Conservation (phyloP, 2,888 invertebrate genomes). For the Stomorhina lunata region DNA sequence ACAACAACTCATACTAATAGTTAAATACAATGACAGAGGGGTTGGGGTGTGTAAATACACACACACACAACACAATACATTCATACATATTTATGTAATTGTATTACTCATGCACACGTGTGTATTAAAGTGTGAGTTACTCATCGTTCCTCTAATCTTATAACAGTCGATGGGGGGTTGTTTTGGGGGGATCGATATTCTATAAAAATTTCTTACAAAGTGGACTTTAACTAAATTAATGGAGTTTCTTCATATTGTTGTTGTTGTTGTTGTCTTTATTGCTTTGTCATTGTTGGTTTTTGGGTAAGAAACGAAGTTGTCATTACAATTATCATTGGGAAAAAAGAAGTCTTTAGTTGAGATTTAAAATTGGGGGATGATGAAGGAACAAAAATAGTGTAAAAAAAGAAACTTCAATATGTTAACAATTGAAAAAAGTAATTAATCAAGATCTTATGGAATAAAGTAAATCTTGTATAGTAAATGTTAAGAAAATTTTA, state of each 20-base stretch:
- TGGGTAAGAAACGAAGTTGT: constrained; percentile 26
- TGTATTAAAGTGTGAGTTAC: not conserved
- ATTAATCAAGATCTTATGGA: too few relatives aligned
- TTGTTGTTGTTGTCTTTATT: not conserved
- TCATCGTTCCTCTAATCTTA: not conserved
- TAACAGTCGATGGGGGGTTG: constrained; percentile 45
- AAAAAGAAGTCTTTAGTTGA: not conserved
- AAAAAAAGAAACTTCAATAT: not conserved
- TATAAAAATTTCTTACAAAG: constrained; percentile 1
- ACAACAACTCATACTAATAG: constrained; percentile 13
- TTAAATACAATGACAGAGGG: not conserved
- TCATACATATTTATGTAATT: constrained; percentile 16
- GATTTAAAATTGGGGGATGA: not conserved
- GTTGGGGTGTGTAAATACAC: not conserved
- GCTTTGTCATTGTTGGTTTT: not conserved
- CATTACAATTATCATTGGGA: constrained; percentile 7
- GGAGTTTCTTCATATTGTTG: too few relatives aligned
- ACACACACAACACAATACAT: not conserved
- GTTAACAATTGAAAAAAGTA: too few relatives aligned
- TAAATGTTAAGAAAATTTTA: too few relatives aligned
- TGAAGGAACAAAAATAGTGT: not conserved
- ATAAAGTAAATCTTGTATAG: too few relatives aligned
- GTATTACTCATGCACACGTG: not conserved
- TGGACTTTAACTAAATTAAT: constrained; percentile 49
- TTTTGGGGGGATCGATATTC: constrained; percentile 56